Base-by-base conservation (phyloP, 1,140 invertebrate genomes). In the Listronotus bonariensis region DNA sequence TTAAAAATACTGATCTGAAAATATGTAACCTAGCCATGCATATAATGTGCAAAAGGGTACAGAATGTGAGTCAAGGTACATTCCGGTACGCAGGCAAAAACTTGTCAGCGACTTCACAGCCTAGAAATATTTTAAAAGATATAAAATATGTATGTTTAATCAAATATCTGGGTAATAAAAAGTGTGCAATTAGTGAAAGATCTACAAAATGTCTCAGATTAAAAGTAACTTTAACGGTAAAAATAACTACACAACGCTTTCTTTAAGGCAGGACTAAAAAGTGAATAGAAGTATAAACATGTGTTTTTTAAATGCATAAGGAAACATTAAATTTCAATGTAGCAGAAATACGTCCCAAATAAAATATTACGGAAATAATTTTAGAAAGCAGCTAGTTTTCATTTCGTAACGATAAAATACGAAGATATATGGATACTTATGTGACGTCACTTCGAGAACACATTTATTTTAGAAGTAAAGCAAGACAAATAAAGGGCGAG, bases 41-140 rank as follows among this genome's bases (percentile, higher is more conserved):
- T 71, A 69, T 72, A 72, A 72, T 77, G 76, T 78, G 76, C 75
- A 78, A 68, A 70, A 75, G 73, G 76, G 69, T 72, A 72, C 72
- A 75, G 72, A 73, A 73, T 77, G 74, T 77, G 75, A 72, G 72
- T 76, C 67, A 74, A 74, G 72, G 55, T 71, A 75, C 76, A 78
- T 78, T 76, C 76, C 73, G 69, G 71, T 68, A 75, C 46, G 65
- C 76, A 77, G 73, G 70, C 72, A 73, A 51, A n/a, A 55, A 65
- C 26, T 64, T 36, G 34, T 45, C 60, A 54, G 60, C 60, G 51
- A 54, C 59, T 65, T 56, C 32, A 60, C 45, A 66, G 57, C 51
- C 56, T 66, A 53, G 54, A 65, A 41, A 57, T 40, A 60, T 18
- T 11, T n/a, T n/a, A 49, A 18, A 10, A 53, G 26, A 62, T 40